Base-by-base conservation (phyloP, 2,797 vertebrate genomes). In the Brachymystax lenok region DNA sequence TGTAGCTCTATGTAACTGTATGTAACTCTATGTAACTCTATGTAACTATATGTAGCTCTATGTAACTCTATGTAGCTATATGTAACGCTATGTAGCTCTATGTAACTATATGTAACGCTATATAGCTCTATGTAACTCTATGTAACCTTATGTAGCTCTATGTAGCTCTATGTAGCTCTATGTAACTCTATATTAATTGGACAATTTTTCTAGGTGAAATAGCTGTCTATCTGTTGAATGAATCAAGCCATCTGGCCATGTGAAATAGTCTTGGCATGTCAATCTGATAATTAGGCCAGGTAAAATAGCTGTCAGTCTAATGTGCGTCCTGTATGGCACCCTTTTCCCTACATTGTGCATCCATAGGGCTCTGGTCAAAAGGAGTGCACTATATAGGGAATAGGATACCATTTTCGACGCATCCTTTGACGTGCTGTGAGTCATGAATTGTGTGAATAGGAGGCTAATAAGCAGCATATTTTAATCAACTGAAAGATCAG, bases 381-480 rank as follows among this genome's bases (percentile, higher is more conserved):
- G 17, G n/a, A 56, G 7, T 17, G 17, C n/a, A 56, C 17, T 16
- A n/a, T 17, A 19, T n/a, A n/a, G 54, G 54, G 19, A 8, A 56
- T 56, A 5, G 19, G 54, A 6, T n/a, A 0, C 5, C 5, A n/a
- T 56, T 56, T 56, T 2, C 7, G 54, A 56, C 17, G 5, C 86
- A 74, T 83, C 76, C 16, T 71, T 17, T 86, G 87, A 90, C 87
- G 87, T 79, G 71, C 81, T 86, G 80, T 87, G 88, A 91, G 88
- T 90, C 87, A 92, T 91, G 87, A 83, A 84, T 90, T 80, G 80
- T 77, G 79, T 91, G 80, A 93, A 89, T 91, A 84, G 89, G 54
- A 80, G 83, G 83, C 82, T 92, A 91, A 92, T 90, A 86, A 90
- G 88, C 89, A 87, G 87, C 88, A 87, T 83, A 91, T 93, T 92